A percentile compares a stretch with the other conserved stretches of the same genome.
phyloP scores from a whole-genome alignment of 1,140 invertebrate species.

The Leptinotarsa texana region DNA sequence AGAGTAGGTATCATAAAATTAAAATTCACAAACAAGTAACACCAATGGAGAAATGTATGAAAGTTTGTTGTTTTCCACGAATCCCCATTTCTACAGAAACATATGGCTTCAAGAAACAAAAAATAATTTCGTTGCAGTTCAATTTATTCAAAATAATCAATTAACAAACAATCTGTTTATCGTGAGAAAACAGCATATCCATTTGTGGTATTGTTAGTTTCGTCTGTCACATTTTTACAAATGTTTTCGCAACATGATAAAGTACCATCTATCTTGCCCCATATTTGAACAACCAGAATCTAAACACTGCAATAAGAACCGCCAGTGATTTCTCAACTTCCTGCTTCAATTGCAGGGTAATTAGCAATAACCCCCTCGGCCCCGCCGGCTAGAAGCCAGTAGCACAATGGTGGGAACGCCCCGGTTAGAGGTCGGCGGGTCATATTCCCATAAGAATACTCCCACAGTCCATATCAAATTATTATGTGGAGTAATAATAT shows the following conservation, averaged over 20 bases:
- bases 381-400: constrained; percentile 36
- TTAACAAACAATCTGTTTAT: too few relatives aligned
- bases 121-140: too few relatives aligned
- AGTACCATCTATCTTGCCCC: constrained; percentile 11
- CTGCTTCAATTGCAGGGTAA: constrained; percentile 54
- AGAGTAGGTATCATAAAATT: too few relatives aligned
- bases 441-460: constrained; percentile 56
- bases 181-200: too few relatives aligned
- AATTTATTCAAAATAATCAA: too few relatives aligned
- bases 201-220: too few relatives aligned
- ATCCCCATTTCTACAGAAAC: too few relatives aligned
- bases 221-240: not conserved
- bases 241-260: not conserved
- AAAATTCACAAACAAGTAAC: too few relatives aligned
- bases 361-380: constrained; percentile 43
- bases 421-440: constrained; percentile 54
- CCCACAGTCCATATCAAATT: constrained; percentile 53
- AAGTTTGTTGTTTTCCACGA: too few relatives aligned
- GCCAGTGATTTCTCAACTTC: constrained; percentile 49
- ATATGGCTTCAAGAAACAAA: too few relatives aligned
- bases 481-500: constrained; percentile 43
- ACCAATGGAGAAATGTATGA: too few relatives aligned
- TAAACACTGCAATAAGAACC: constrained; percentile 9
- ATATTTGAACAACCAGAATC: constrained; percentile 13
- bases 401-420: constrained; percentile 56